phyloP scores from a whole-genome alignment of 2,113 vertebrate genomes.

The Bos indicus region DNA sequence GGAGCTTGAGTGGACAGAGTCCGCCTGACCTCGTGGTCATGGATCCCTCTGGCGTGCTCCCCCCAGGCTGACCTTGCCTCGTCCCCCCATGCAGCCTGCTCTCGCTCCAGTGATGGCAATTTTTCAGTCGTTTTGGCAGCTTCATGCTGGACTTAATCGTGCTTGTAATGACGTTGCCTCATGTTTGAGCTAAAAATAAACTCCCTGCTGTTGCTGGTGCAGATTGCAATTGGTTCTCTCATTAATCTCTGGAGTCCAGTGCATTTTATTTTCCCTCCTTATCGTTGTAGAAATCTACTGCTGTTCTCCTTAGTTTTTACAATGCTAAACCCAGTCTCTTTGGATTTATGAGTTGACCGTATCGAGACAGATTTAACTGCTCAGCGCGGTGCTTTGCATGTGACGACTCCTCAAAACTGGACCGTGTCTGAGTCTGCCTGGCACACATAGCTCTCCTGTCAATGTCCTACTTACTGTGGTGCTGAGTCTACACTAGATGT shows the following conservation, averaged over 20 bases:
- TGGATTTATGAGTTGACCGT: neutral
- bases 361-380: neutral
- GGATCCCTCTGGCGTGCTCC: neutral
- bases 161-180: conserved; percentile 25
- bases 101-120: neutral
- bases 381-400: neutral
- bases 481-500: neutral
- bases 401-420: neutral
- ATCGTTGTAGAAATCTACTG: neutral
- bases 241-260: neutral
- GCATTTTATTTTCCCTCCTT: neutral
- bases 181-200: conserved; percentile 61
- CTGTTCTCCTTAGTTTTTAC: neutral
- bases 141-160: conserved; percentile 20
- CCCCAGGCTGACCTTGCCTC: neutral
- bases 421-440: neutral
- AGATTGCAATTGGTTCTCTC: neutral
- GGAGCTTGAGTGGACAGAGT: too few species aligned
- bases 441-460: neutral
- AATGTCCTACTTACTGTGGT: neutral
- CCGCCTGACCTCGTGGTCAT: neutral
- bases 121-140: conserved; percentile 29
- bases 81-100: neutral
- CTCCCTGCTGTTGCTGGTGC: neutral
- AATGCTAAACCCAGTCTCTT: neutral